Conservation (phyloP, 2,797 vertebrate genomes). For the Threskiornis aethiopicus region DNA sequence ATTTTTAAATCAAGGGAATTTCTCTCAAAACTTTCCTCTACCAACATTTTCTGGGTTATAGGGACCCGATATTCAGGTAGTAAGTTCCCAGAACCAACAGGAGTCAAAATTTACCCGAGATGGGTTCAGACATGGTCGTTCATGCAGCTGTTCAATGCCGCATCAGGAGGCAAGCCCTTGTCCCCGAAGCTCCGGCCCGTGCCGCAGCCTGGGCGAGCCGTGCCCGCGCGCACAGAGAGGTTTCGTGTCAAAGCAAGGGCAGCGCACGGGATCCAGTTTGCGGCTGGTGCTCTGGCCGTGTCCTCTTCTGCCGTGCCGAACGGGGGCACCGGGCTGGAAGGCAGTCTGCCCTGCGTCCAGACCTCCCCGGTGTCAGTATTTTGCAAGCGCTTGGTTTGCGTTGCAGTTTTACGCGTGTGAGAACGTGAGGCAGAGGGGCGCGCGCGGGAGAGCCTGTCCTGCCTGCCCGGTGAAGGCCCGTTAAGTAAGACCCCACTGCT, state of each 20-base stretch:
- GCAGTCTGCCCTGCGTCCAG: not conserved
- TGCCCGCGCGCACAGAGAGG: accelerated
- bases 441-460: not conserved
- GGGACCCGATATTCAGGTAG: too few relatives aligned
- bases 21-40: not conserved
- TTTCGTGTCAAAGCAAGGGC: not conserved
- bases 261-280: not conserved
- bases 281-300: not conserved
- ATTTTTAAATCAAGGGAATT: not conserved
- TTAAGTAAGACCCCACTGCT: not conserved
- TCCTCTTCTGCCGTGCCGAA: not conserved
- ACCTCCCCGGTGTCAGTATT: accelerated
- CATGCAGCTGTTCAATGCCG: not conserved
- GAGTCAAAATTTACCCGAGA: not conserved
- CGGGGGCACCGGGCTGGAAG: not conserved
- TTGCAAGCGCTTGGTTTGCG: not conserved
- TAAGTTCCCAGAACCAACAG: not conserved
- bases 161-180: not conserved
- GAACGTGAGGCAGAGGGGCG: not conserved
- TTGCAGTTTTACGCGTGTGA: accelerated
- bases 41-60: not conserved
- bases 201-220: not conserved
- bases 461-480: not conserved
- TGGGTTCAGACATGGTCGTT: accelerated
- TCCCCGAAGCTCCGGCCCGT: not conserved